Conservation (phyloP, 2,797 vertebrate species). For the Craterocephalus amniculus region DNA sequence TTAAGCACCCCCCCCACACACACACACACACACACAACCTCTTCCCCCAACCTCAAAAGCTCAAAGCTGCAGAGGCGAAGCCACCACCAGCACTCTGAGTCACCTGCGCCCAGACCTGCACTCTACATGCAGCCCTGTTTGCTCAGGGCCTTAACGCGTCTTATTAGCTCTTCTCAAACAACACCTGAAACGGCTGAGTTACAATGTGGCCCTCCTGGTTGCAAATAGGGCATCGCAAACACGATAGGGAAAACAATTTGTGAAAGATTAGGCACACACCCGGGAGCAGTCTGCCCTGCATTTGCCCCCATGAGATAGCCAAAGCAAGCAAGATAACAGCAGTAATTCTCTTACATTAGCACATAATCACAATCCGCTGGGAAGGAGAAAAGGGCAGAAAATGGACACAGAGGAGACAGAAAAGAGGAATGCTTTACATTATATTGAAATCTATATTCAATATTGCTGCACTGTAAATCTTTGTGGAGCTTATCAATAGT, state of each 20-base stretch:
- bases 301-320: constrained; percentile 77
- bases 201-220: constrained; percentile 71
- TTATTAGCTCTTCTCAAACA: constrained; percentile 84
- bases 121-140: constrained; percentile 73
- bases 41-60: constrained; percentile 42
- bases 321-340: constrained; percentile 78
- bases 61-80: constrained; percentile 51
- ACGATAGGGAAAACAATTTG: constrained; percentile 82
- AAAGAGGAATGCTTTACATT: constrained; percentile 41
- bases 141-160: constrained; percentile 74
- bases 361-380: constrained; percentile 74
- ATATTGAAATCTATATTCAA: constrained; percentile 25
- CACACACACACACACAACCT: neutral
- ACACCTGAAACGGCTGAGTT: constrained; percentile 74
- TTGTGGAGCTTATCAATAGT: constrained; percentile 51
- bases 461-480: constrained; percentile 24
- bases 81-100: constrained; percentile 42
- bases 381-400: constrained; percentile 32
- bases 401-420: constrained; percentile 55
- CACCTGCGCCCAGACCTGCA: constrained; percentile 61
- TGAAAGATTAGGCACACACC: constrained; percentile 84
- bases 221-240: constrained; percentile 75
- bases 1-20: constrained; percentile 60
- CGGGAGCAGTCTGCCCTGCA: constrained; percentile 80
- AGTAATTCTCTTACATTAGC: constrained; percentile 81